Conservation (phyloP, 2,797 vertebrate species). For the Hyperoplus immaculatus region DNA sequence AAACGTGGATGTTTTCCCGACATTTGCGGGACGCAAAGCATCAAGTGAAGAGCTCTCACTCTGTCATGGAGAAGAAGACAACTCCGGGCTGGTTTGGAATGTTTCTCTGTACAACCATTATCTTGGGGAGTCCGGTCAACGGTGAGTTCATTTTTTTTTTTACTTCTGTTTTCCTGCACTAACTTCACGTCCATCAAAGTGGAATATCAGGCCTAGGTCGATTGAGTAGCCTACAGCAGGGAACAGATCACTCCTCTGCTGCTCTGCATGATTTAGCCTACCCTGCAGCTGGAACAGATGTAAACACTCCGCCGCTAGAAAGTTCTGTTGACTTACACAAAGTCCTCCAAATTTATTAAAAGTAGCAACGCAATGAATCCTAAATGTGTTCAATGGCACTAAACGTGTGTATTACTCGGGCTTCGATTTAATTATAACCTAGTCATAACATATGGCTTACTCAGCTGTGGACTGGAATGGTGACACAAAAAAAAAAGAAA, state of each 20-base stretch:
- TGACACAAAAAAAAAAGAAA: slow-evolving; percentile 13
- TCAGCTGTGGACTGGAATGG: background rate
- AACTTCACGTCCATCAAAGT: background rate
- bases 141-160: slow-evolving; percentile 67
- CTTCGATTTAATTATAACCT: background rate
- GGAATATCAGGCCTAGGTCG: background rate
- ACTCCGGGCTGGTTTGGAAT: slow-evolving; percentile 38
- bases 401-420: background rate
- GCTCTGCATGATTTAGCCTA: background rate
- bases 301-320: background rate
- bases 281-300: slow-evolving; percentile 8
- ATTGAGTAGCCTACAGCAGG: too few relatives aligned
- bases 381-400: background rate
- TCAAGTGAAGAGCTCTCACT: background rate
- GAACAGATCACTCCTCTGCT: background rate
- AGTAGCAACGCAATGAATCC: background rate
- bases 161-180: slow-evolving; percentile 21
- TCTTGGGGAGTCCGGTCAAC: slow-evolving; percentile 36
- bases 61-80: slow-evolving; percentile 60
- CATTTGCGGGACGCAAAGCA: slow-evolving; percentile 9
- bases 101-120: slow-evolving; percentile 44
- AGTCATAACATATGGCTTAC: slow-evolving; percentile 1
- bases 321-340: background rate
- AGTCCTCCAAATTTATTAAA: background rate
- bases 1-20: background rate